Conservation (phyloP, 2,888 invertebrate species). For the Andrena hattorfiana region DNA sequence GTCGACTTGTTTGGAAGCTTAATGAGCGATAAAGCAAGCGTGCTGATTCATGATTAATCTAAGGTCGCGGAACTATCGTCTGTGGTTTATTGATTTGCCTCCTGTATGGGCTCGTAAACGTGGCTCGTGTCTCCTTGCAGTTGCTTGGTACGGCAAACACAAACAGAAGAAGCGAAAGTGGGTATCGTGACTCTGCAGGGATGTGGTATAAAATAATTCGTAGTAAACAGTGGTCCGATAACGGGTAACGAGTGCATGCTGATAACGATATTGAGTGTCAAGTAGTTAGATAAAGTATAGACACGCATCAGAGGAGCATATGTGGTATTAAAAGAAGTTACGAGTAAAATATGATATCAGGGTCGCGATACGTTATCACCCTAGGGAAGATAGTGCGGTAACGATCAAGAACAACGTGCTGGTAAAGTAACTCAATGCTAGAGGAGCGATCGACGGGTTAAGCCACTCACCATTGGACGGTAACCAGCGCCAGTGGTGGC, state of each 20-base stretch:
- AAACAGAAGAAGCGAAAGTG: constrained; percentile 2
- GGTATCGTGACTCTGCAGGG: neutral
- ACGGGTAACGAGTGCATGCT: constrained; percentile 30
- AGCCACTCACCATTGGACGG: constrained; percentile 92
- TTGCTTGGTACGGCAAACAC: neutral
- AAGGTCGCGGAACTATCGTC: neutral
- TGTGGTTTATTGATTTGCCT: neutral
- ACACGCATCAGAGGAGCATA: neutral
- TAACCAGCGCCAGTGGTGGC: constrained; percentile 95
- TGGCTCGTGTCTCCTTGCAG: neutral
- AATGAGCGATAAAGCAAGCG: constrained; percentile 44
- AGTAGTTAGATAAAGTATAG: constrained; percentile 8
- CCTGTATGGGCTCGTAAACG: neutral
- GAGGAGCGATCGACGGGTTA: neutral
- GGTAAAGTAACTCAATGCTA: constrained; percentile 9
- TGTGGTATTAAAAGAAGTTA: neutral
- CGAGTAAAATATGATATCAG: neutral
- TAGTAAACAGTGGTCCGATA: constrained; percentile 4
- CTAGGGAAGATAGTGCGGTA: constrained; percentile 5
- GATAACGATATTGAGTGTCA: constrained; percentile 9
- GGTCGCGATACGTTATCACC: neutral
- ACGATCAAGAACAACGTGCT: constrained; percentile 50
- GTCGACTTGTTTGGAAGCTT: constrained; percentile 23
- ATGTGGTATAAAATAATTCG: neutral
- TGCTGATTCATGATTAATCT: constrained; percentile 19